Evolutionary conservation across 2,888 invertebrate genomes (phyloP).

Genomic region (Dicycla oo): DNA sequence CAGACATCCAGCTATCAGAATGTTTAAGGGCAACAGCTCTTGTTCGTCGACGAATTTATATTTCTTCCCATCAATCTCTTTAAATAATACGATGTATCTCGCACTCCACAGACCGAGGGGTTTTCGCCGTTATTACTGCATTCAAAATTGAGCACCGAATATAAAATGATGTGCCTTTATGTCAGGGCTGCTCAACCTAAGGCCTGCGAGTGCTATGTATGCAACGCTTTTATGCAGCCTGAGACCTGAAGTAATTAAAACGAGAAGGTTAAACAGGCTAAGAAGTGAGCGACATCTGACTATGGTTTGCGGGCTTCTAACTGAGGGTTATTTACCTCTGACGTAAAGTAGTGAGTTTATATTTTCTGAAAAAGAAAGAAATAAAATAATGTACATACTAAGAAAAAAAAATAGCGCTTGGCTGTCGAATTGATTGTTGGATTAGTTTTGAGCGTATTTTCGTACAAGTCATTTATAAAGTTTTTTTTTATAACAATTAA

Average conservation of each 20-base stretch:
- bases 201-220: constrained; percentile 11
- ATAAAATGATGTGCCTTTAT: constrained; percentile 50
- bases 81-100: constrained; percentile 62
- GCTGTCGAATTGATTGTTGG: not conserved
- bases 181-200: constrained; percentile 13
- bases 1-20: constrained; percentile 24
- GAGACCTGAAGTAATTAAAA: constrained; percentile 31
- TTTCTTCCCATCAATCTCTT: constrained; percentile 60
- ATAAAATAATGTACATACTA: not conserved
- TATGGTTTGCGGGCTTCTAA: constrained; percentile 7
- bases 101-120: constrained; percentile 46
- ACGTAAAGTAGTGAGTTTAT: not conserved
- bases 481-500: not conserved
- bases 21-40: constrained; percentile 34
- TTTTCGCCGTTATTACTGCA: constrained; percentile 56
- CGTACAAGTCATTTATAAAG: not conserved
- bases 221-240: constrained; percentile 9
- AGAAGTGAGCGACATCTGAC: constrained; percentile 13
- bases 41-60: constrained; percentile 46
- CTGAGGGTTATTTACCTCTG: constrained; percentile 10
- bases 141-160: constrained; percentile 59
- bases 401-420: not conserved
- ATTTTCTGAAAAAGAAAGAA: not conserved
- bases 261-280: constrained; percentile 7
- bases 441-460: not conserved